phyloP scores from a whole-genome alignment of 1,140 invertebrate species.

The Drusus annulatus region DNA sequence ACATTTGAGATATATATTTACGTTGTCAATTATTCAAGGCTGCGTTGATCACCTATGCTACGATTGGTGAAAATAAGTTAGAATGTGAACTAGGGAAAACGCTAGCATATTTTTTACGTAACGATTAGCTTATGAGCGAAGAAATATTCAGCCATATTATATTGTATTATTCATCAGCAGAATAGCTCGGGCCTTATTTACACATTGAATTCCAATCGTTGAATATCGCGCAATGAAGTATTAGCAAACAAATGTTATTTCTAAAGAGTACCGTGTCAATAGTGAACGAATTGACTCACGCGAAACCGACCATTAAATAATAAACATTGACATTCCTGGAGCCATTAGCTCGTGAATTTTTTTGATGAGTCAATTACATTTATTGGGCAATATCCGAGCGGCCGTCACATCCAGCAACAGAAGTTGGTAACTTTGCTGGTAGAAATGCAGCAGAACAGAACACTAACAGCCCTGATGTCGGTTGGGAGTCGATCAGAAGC shows the following conservation, averaged over 20 bases:
- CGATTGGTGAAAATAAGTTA: too few relatives aligned
- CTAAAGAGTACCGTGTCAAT: conserved; percentile 43
- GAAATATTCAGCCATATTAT: too few relatives aligned
- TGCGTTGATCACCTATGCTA: too few relatives aligned
- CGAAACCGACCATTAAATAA: conserved; percentile 50
- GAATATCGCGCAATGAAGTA: conserved; percentile 20
- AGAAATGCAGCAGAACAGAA: conserved; percentile 8
- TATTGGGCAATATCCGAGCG: conserved; percentile 50
- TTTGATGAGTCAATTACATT: conserved; percentile 52
- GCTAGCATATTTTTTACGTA: too few relatives aligned
- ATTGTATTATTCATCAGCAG: too few relatives aligned
- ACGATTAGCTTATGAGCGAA: too few relatives aligned
- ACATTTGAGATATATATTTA: too few relatives aligned
- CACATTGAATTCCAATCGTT: conserved; percentile 26
- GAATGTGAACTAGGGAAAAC: too few relatives aligned
- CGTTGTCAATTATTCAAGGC: too few relatives aligned
- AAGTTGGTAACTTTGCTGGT: background rate
- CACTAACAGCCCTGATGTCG: too few relatives aligned
- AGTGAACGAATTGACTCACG: conserved; percentile 42
- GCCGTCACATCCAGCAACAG: background rate
- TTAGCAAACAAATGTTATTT: conserved; percentile 28
- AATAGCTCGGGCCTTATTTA: background rate
- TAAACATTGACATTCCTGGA: conserved; percentile 57
- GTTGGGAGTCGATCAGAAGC: too few relatives aligned
- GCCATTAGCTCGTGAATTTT: conserved; percentile 47